A percentile compares a stretch with the other conserved stretches of the same genome.
Evolutionary conservation across 2,888 invertebrate genomes (phyloP).

Genomic region (Alsophila aescularia): DNA sequence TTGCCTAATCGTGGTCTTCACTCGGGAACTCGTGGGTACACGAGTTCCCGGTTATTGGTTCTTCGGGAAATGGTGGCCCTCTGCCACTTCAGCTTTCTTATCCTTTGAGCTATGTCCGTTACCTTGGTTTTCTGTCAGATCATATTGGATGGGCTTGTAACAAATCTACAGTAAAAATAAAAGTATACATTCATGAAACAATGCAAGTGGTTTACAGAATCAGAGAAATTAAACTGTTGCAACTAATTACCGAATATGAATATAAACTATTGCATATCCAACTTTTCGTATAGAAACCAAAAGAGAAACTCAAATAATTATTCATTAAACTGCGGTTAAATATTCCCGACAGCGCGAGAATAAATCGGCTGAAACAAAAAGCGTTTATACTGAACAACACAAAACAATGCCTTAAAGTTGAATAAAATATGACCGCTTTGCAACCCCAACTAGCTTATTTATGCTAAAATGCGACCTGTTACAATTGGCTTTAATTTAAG

Average conservation of each 20-base stretch:
- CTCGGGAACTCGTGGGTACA: too few relatives aligned
- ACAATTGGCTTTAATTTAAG: conserved; percentile 12
- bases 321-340: conserved; percentile 8
- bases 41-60: too few relatives aligned
- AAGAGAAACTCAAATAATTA: conserved; percentile 7
- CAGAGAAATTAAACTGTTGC: neutral
- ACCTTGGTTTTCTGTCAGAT: too few relatives aligned
- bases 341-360: conserved; percentile 2
- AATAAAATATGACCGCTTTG: conserved; percentile 7
- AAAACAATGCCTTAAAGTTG: conserved; percentile 14
- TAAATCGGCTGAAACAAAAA: conserved; percentile 12
- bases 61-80: too few relatives aligned
- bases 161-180: too few relatives aligned
- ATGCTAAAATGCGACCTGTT: conserved; percentile 1
- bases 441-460: conserved; percentile 10
- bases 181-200: too few relatives aligned
- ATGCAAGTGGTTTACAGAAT: too few relatives aligned
- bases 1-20: too few relatives aligned
- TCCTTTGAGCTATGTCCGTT: too few relatives aligned
- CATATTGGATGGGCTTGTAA: too few relatives aligned
- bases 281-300: conserved; percentile 3
- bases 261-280: neutral
- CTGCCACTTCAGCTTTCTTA: too few relatives aligned
- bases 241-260: too few relatives aligned
- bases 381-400: conserved; percentile 1